A percentile compares a stretch with the other conserved stretches of the same genome.
These are phyloP conservation scores for Crocallis elinguaria DNA, from an alignment of 2,888 invertebrate genomes.

Conservation along the genomic window DNA sequence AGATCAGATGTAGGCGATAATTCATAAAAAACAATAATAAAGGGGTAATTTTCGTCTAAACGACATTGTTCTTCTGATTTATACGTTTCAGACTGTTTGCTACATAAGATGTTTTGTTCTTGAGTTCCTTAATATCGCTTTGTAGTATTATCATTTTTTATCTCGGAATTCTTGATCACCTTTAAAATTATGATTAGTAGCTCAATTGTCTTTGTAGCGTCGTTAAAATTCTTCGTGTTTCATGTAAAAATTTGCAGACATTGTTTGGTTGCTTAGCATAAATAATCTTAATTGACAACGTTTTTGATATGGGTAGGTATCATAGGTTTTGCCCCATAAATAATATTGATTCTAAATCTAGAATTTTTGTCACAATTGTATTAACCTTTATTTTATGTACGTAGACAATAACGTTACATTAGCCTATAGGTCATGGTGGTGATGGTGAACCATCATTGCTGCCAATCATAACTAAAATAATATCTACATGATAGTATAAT, in stretches of 20 bases:
- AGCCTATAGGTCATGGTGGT: too few relatives aligned
- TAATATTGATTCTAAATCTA: background rate
- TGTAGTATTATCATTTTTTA: constrained; percentile 37
- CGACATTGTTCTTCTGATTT: constrained; percentile 64
- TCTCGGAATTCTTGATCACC: constrained; percentile 31
- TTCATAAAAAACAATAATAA: constrained; percentile 77
- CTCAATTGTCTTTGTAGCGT: constrained; percentile 37
- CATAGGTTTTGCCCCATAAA: constrained; percentile 1
- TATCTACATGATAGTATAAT: background rate
- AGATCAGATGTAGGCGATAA: constrained; percentile 73
- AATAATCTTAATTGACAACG: constrained; percentile 37
- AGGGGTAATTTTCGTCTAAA: constrained; percentile 61
- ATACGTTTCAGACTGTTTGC: constrained; percentile 50
- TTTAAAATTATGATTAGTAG: constrained; percentile 39
- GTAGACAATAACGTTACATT: too few relatives aligned
- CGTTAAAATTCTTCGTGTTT: constrained; percentile 32
- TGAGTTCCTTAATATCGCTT: constrained; percentile 24
- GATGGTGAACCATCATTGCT: too few relatives aligned
- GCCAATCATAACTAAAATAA: background rate
- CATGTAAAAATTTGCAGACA: constrained; percentile 23
- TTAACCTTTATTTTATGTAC: too few relatives aligned
- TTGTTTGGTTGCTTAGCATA: constrained; percentile 25
- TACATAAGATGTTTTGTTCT: constrained; percentile 26
- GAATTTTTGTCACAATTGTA: background rate
- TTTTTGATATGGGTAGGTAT: constrained; percentile 8